phyloP scores from a whole-genome alignment of 2,888 invertebrate species.

The Apodemia hepburni region DNA sequence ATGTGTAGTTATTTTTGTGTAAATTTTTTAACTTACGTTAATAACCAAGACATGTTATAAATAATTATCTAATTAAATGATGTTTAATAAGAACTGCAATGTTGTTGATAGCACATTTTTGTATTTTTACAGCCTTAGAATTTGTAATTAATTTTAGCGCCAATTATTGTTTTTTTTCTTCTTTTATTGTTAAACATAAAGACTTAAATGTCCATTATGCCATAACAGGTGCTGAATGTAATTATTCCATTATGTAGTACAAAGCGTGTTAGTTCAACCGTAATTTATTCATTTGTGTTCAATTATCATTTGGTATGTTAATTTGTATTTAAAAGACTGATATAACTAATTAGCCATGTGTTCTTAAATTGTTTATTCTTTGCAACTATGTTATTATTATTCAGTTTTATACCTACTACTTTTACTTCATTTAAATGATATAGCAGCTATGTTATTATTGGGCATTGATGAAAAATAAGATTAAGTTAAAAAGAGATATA shows the following conservation, averaged over 20 bases:
- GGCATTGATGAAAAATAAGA: slow-evolving; percentile 2
- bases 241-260: slow-evolving; percentile 54
- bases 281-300: slow-evolving; percentile 35
- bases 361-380: slow-evolving; percentile 36
- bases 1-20: neutral
- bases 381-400: slow-evolving; percentile 27
- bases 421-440: slow-evolving; percentile 10
- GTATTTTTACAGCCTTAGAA: slow-evolving; percentile 14
- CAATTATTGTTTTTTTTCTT: neutral
- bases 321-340: slow-evolving; percentile 58
- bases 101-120: slow-evolving; percentile 14
- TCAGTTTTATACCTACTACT: slow-evolving; percentile 24
- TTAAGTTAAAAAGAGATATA: slow-evolving; percentile 5
- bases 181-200: slow-evolving; percentile 5
- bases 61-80: slow-evolving; percentile 7
- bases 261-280: slow-evolving; percentile 43
- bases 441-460: slow-evolving; percentile 7
- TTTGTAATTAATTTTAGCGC: slow-evolving; percentile 13
- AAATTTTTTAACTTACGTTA: neutral
- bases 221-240: slow-evolving; percentile 54
- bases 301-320: slow-evolving; percentile 37
- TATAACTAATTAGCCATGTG: slow-evolving; percentile 50
- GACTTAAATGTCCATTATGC: slow-evolving; percentile 21
- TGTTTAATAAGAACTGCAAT: slow-evolving; percentile 2
- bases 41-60: neutral